Base-by-base conservation (phyloP, 2,888 invertebrate genomes). In the Pyrrhia umbra region DNA sequence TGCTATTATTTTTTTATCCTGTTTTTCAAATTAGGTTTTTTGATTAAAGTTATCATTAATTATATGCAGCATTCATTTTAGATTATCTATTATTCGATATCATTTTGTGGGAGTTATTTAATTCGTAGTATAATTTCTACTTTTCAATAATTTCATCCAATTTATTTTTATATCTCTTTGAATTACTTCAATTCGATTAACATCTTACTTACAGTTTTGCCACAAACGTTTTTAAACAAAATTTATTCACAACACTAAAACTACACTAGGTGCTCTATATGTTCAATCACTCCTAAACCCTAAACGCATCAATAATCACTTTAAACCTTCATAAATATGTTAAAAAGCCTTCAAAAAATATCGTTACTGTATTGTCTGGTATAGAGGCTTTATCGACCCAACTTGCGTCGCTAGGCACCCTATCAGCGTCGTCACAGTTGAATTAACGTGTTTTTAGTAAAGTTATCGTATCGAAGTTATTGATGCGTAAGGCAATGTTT, bases 351-450 rank as follows among this genome's bases (percentile, higher is more conserved):
- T 5, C 20, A 16, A 55, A 34, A 40, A 42, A 23, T 8, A 18
- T 23, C 6, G 25, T 13, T 25, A 47, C 21, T 8, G 37, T n/a
- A 27, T 46, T 49, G 55, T 73, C 18, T 21, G 18, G 18, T 39
- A n/a, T 54, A 39, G 25, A 58, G 52, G 60, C 71, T 79, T 84
- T 89, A 90, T 90, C 77, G 90, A 91, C 80, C 73, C 84, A 90
- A 88, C 75, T 16, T 69, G 67, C 72, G 80, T 77, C 87, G 86
- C 70, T 71, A 78, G 79, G 74, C 81, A 77, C 78, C 84, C 87
- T 92, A 93, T 91, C 92, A 75, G 85, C 80, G 73, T 61, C 77
- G 87, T 87, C 83, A 89, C 91, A 86, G 85, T 87, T 80, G 89
- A 88, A 88, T 92, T 88, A 89, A 83, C 85, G 77, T 75, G 79